phyloP scores from a whole-genome alignment of 2,888 invertebrate genomes.

The Mycogona germanica region DNA sequence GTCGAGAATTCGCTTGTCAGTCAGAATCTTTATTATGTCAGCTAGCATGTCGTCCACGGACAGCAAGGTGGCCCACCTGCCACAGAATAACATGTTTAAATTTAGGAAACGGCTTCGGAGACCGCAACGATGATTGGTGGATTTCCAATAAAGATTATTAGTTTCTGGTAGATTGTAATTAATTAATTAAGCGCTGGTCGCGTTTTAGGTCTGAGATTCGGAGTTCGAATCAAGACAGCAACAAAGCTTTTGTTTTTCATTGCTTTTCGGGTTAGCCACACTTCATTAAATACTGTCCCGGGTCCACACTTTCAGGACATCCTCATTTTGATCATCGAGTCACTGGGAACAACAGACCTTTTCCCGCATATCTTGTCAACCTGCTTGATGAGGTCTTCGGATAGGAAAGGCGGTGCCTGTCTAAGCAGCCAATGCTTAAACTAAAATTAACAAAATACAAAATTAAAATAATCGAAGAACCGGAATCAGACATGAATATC shows the following conservation, averaged over 20 bases:
- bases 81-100: neutral
- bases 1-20: slow-evolving; percentile 43
- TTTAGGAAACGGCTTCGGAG: neutral
- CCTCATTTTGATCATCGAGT: too few relatives aligned
- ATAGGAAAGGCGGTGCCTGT: slow-evolving; percentile 53
- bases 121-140: neutral
- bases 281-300: too few relatives aligned
- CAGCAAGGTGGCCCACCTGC: slow-evolving; percentile 59
- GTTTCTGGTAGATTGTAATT: too few relatives aligned
- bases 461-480: neutral
- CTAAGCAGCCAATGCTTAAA: slow-evolving; percentile 76
- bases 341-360: slow-evolving; percentile 3
- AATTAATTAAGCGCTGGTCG: too few relatives aligned
- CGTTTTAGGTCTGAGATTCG: too few relatives aligned
- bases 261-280: too few relatives aligned
- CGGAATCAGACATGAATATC: neutral
- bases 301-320: too few relatives aligned
- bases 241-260: too few relatives aligned
- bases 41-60: slow-evolving; percentile 78
- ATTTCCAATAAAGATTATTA: too few relatives aligned
- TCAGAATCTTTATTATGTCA: slow-evolving; percentile 46
- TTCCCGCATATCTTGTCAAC: slow-evolving; percentile 51
- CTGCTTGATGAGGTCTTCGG: slow-evolving; percentile 42
- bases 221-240: too few relatives aligned
- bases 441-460: slow-evolving; percentile 31